A percentile compares a stretch with the other conserved stretches of the same genome.
Conservation (phyloP, 2,113 vertebrate species). For the Chunga burmeisteri region DNA sequence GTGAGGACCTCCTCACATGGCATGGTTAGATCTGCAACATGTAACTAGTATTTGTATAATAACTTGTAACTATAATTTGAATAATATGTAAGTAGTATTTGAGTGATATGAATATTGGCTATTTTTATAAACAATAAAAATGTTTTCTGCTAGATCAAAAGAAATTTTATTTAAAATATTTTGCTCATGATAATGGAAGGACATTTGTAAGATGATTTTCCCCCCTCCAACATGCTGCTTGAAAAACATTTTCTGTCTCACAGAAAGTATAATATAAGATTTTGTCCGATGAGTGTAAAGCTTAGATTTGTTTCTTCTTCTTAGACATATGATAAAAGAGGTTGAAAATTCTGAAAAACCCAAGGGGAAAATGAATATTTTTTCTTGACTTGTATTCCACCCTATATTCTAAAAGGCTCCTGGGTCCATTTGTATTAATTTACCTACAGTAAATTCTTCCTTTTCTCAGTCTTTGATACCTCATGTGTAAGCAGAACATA, state of each 20-base stretch:
- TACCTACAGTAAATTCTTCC: not conserved
- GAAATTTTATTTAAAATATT: not conserved
- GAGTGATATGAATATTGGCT: not conserved
- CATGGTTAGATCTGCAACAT: not conserved
- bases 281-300: not conserved
- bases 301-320: not conserved
- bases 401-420: not conserved
- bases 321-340: not conserved
- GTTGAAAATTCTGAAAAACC: not conserved
- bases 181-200: not conserved
- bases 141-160: not conserved
- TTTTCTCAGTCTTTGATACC: not conserved
- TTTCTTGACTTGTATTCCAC: not conserved
- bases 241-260: not conserved
- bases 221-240: accelerated
- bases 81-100: not conserved
- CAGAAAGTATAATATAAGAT: not conserved
- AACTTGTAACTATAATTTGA: not conserved
- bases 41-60: not conserved
- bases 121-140: not conserved
- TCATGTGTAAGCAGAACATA: constrained; percentile 14
- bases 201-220: not conserved
- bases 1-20: not conserved
- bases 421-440: constrained; percentile 27
- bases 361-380: not conserved